A percentile compares a stretch with the other conserved stretches of the same genome.
Evolutionary conservation across 2,113 vertebrate genomes (phyloP).

Genomic region (Myxocyprinus asiaticus): DNA sequence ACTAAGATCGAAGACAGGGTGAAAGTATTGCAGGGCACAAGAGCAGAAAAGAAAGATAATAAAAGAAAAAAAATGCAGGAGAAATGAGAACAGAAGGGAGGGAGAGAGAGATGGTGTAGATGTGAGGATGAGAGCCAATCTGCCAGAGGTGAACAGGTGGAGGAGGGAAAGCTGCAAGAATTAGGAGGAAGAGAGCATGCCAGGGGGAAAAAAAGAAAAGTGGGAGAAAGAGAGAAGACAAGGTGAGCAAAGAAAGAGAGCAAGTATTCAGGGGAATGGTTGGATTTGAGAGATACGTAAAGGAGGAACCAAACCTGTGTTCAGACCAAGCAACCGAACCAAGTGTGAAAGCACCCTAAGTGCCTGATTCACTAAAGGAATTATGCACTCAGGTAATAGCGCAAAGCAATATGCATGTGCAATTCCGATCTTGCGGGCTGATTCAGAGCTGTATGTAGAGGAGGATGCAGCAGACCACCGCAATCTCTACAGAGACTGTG

Average conservation of each 20-base stretch:
- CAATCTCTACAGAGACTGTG: no score
- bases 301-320: neutral
- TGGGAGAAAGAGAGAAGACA: no score
- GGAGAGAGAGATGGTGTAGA: neutral
- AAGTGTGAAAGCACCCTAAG: no score
- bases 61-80: slow-evolving; percentile 33
- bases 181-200: neutral
- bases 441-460: no score
- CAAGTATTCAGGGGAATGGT: neutral
- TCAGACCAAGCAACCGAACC: no score
- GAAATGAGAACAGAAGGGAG: slow-evolving; percentile 12
- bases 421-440: no score
- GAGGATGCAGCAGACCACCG: no score
- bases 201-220: neutral
- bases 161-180: slow-evolving; percentile 11
- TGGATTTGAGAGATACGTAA: neutral
- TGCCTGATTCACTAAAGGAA: no score
- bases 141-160: slow-evolving; percentile 14
- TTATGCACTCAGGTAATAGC: no score
- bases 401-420: no score
- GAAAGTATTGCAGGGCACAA: slow-evolving; percentile 9
- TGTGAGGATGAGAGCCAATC: no score
- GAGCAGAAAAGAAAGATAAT: slow-evolving; percentile 11
- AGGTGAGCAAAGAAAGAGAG: neutral
- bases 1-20: neutral